Conservation (phyloP, 2,888 invertebrate species). For the Bhutanitis thaidina region DNA sequence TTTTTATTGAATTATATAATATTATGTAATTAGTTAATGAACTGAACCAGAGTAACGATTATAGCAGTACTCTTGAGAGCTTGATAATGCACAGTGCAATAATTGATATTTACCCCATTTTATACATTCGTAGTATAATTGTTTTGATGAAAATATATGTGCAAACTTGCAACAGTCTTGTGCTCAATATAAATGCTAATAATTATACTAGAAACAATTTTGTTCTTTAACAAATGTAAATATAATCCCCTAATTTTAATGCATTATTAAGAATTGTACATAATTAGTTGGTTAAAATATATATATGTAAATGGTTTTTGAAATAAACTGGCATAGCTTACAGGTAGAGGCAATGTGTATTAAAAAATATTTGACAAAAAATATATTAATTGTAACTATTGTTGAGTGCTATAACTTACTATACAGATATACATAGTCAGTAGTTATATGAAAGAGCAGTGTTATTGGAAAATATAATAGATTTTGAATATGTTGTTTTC, state of each 20-base stretch:
- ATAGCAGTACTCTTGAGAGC: too few relatives aligned
- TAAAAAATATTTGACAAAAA: neutral
- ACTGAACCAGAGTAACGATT: too few relatives aligned
- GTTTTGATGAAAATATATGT: too few relatives aligned
- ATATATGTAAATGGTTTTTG: too few relatives aligned
- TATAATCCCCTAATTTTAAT: neutral
- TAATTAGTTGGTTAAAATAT: neutral
- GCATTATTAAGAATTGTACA: conserved; percentile 1
- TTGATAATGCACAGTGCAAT: too few relatives aligned
- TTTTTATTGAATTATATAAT: conserved; percentile 15
- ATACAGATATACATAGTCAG: neutral
- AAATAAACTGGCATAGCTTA: neutral
- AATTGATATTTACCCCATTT: too few relatives aligned
- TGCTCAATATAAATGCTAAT: too few relatives aligned
- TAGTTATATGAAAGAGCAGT: neutral
- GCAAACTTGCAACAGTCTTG: too few relatives aligned
- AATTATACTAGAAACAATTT: neutral
- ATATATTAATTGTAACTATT: conserved; percentile 5
- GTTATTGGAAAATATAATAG: too few relatives aligned
- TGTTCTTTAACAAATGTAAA: conserved; percentile 2
- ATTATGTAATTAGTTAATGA: neutral
- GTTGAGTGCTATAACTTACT: conserved; percentile 14
- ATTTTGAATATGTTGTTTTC: too few relatives aligned
- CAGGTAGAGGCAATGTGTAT: neutral
- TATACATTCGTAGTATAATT: too few relatives aligned